A percentile compares a stretch with the other conserved stretches of the same genome.
Conservation (phyloP, 1,140 invertebrate species). For the Pentalonia nigronervosa region DNA sequence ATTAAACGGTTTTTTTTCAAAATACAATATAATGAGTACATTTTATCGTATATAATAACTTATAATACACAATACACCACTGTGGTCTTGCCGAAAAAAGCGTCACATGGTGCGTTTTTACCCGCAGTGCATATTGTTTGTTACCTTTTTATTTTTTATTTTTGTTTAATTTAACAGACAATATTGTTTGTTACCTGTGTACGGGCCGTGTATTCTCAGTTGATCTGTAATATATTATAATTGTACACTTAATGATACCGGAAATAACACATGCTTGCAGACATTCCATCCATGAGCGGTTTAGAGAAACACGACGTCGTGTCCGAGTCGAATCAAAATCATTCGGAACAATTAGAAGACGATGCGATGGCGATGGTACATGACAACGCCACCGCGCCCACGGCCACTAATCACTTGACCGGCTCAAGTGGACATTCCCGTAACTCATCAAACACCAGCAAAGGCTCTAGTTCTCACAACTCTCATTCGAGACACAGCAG, state of each 20-base stretch:
- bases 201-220: neutral
- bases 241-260: neutral
- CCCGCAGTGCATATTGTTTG: too few relatives aligned
- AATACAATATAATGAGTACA: neutral
- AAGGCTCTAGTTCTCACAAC: slow-evolving; percentile 53
- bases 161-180: too few relatives aligned
- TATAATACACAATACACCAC: neutral
- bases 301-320: slow-evolving; percentile 40
- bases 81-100: neutral
- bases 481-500: slow-evolving; percentile 59
- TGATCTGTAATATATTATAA: neutral
- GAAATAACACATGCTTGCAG: neutral
- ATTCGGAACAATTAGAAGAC: slow-evolving; percentile 51
- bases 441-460: slow-evolving; percentile 56
- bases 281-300: slow-evolving; percentile 40
- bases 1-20: neutral
- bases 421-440: slow-evolving; percentile 56
- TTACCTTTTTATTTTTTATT: too few relatives aligned
- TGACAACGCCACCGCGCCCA: neutral
- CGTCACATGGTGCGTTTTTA: neutral
- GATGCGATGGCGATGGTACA: neutral
- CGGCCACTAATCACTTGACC: slow-evolving; percentile 11
- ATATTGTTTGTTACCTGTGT: neutral
- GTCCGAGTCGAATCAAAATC: slow-evolving; percentile 32
- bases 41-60: neutral